Percentiles rank a stretch among this genome's conserved stretches.
Conservation (phyloP, 2,113 vertebrate genomes). For the Copsychus sechellarum region DNA sequence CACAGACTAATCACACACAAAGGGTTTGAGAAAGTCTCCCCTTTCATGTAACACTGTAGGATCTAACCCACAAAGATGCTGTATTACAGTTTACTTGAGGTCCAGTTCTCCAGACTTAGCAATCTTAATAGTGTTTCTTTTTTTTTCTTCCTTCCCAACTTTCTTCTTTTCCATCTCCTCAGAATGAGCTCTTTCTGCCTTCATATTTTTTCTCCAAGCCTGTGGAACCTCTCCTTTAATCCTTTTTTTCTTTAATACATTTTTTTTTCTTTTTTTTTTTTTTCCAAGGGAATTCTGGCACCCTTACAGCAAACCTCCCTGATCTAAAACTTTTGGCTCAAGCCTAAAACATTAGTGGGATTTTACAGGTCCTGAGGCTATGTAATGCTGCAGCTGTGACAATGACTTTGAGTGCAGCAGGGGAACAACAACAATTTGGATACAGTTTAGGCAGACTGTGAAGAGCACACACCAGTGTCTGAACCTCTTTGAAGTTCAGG, state of each 20-base stretch:
- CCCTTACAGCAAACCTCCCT: not conserved
- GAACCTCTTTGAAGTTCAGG: not conserved
- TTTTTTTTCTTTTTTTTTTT: not conserved
- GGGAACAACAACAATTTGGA: not conserved
- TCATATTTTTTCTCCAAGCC: not conserved
- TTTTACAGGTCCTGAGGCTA: not conserved
- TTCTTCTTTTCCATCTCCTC: not conserved
- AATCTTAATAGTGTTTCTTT: not conserved
- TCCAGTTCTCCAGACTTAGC: not conserved
- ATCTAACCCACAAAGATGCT: not conserved
- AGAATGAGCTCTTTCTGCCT: not conserved
- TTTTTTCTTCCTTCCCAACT: not conserved
- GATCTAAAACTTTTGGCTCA: not conserved
- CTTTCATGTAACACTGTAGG: not conserved
- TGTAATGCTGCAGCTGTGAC: constrained; percentile 9
- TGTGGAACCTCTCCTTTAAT: not conserved
- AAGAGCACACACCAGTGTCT: not conserved
- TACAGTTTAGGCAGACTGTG: not conserved
- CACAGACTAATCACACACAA: not conserved
- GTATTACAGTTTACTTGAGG: not conserved
- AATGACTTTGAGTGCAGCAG: not conserved
- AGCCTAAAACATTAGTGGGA: not conserved
- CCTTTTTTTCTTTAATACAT: not conserved
- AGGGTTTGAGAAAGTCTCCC: not conserved
- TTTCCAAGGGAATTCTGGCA: not conserved